Evolutionary conservation across 2,888 invertebrate genomes (phyloP).

Genomic region (Acanthosoma haemorrhoidale): DNA sequence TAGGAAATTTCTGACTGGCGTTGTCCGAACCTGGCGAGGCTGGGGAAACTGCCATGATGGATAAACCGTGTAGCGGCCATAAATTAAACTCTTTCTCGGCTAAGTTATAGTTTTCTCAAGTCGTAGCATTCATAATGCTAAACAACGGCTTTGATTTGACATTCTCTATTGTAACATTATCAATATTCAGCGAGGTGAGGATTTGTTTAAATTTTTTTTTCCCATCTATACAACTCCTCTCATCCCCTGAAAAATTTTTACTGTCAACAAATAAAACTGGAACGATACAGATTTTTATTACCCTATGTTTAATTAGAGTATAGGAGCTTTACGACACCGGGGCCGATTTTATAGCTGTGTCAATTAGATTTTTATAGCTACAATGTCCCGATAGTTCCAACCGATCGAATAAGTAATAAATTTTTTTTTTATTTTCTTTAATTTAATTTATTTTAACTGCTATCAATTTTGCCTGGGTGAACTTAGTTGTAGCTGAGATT

Average conservation of each 20-base stretch:
- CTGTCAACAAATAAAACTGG: background rate
- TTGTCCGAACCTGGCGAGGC: too few relatives aligned
- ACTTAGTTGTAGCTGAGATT: background rate
- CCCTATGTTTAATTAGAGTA: background rate
- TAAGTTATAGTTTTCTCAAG: too few relatives aligned
- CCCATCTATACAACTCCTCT: too few relatives aligned
- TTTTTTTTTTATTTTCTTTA: background rate
- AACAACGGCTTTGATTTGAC: too few relatives aligned
- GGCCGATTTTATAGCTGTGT: background rate
- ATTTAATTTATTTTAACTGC: background rate
- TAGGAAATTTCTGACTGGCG: too few relatives aligned
- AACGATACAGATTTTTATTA: background rate
- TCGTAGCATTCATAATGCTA: too few relatives aligned
- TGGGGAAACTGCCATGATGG: too few relatives aligned
- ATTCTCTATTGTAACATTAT: too few relatives aligned
- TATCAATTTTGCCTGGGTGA: background rate
- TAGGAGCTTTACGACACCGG: background rate
- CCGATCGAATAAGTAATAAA: conserved; percentile 3
- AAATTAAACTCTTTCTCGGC: too few relatives aligned
- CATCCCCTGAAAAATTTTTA: background rate
- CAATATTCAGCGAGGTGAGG: too few relatives aligned
- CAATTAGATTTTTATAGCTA: conserved; percentile 4
- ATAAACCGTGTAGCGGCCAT: too few relatives aligned
- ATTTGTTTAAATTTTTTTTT: too few relatives aligned
- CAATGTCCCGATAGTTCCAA: background rate